phyloP scores from a whole-genome alignment of 1,140 invertebrate genomes.

The Ostrea denselamellosa region DNA sequence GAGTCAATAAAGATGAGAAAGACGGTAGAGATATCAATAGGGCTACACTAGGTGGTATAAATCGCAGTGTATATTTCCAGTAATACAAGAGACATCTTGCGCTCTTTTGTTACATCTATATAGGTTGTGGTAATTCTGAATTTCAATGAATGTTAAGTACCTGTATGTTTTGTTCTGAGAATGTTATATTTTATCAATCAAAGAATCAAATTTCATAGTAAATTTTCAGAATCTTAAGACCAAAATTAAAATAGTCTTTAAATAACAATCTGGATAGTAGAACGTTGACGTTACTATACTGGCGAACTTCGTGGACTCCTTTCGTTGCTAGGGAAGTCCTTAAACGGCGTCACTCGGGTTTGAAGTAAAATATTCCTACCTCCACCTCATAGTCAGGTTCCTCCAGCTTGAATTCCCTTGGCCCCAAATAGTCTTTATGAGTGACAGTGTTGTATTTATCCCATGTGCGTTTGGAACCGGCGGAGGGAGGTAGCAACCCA shows the following conservation, averaged over 20 bases:
- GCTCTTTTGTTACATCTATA: no score
- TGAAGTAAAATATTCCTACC: constrained; percentile 37
- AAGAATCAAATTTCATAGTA: background rate
- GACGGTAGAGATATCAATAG: no score
- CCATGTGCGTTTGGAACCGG: constrained; percentile 50
- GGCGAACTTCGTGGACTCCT: background rate
- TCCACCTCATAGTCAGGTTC: constrained; percentile 40
- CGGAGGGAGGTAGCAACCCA: constrained; percentile 57
- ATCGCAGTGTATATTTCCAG: no score
- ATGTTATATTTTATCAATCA: background rate
- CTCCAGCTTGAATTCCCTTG: constrained; percentile 36
- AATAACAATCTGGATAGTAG: background rate
- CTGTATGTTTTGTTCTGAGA: background rate
- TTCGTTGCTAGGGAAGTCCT: constrained; percentile 25
- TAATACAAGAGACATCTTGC: no score
- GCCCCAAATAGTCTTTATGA: constrained; percentile 46
- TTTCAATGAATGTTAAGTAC: no score
- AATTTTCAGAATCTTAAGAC: background rate
- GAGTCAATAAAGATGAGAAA: no score
- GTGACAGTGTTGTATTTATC: constrained; percentile 62
- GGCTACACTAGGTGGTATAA: no score
- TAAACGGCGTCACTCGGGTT: background rate
- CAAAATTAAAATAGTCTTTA: background rate
- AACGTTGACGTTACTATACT: background rate
- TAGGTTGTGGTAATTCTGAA: no score